Evolutionary conservation across 2,888 invertebrate species (phyloP), one percentile per base, ranked within the genome.

Genomic region (Agrochola circellaris): DNA sequence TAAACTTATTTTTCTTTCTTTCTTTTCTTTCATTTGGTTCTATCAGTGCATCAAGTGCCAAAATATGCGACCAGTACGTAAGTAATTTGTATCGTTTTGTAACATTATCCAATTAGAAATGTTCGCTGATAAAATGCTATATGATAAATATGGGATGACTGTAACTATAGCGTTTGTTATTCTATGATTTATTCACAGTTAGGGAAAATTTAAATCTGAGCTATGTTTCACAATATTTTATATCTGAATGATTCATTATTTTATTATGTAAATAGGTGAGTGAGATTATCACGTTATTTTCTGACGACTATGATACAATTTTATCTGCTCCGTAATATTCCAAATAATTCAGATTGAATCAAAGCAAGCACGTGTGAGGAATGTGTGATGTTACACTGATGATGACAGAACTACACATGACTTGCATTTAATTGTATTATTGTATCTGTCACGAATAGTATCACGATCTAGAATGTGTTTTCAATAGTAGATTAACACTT

Each of bases 341-440:
- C 34, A n/a, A 78, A 68, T 58, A 58, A 83, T 64, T 58, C 20
- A 30, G n/a, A 60, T 38, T 54, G 15, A 58, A 38, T 83, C 8
- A 7, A 26, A n/a, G 13, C n/a, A 45, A 23, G n/a, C 56, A 84
- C 71, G 81, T 26, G 81, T 81, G 62, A 26, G 20, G 66, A 67
- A 42, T 78, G 38, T 51, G 67, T 68, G 26, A 48, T 82, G 26
- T 48, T 61, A 7, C 8, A 5, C 17, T 4, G 34, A 34, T 4
- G 34, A 34, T 38, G 6, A 38, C 38, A 23, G 5, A 78, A 67
- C 45, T 42, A 64, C 20, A 62, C 60, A 74, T 85, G 69, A 70
- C 65, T 66, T 70, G 69, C 74, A 70, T 68, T 84, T 48, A 45
- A 45, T 45, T 62, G 67, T 82, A 62, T 75, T 75, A 83, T 83